Conservation (phyloP, 2,113 vertebrate species). For the Pipa parva region DNA sequence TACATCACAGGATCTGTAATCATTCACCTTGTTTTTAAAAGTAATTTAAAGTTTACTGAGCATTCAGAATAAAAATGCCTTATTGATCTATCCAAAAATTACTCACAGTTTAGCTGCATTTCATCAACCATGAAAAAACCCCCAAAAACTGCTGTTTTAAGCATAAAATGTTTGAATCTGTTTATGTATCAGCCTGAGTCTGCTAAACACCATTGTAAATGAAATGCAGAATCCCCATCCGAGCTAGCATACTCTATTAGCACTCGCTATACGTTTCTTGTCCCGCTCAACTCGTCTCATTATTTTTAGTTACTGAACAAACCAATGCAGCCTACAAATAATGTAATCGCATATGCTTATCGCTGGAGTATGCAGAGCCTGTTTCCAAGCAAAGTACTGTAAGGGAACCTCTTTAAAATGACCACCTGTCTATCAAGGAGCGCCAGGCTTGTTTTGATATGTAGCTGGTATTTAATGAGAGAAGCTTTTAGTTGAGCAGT, state of each 20-base stretch:
- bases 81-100: background rate
- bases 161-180: slow-evolving; percentile 4
- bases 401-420: slow-evolving; percentile 21
- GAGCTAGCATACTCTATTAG: background rate
- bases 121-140: too few relatives aligned
- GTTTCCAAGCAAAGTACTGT: slow-evolving; percentile 8
- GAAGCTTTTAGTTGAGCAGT: slow-evolving; percentile 59
- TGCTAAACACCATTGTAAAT: slow-evolving; percentile 17
- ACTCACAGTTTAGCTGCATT: background rate
- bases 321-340: slow-evolving; percentile 29
- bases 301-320: slow-evolving; percentile 29
- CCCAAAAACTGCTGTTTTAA: slow-evolving; percentile 8
- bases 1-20: background rate
- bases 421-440: slow-evolving; percentile 35
- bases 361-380: slow-evolving; percentile 37
- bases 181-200: background rate
- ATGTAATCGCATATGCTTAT: slow-evolving; percentile 29
- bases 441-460: slow-evolving; percentile 44
- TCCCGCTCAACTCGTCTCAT: slow-evolving; percentile 16
- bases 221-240: background rate
- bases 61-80: background rate
- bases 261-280: background rate
- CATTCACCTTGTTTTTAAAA: background rate
- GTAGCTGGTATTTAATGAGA: slow-evolving; percentile 53
- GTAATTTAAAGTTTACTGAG: slow-evolving; percentile 5